phyloP scores from a whole-genome alignment of 1,140 invertebrate genomes.

The Neodiprion pinetum region DNA sequence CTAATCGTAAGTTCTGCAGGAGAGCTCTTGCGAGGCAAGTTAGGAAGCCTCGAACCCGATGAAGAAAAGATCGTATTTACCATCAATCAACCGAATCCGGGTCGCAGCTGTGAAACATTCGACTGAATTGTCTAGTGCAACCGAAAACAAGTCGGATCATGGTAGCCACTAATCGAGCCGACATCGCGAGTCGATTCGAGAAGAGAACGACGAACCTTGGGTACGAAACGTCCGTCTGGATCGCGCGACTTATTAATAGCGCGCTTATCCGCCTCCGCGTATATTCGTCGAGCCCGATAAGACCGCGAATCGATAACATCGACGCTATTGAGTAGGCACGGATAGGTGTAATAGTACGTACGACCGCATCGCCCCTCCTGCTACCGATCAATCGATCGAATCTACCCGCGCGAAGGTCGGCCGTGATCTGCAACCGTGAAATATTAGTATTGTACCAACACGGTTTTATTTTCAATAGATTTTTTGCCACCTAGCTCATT shows the following conservation, averaged over 20 bases:
- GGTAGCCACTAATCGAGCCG: neutral
- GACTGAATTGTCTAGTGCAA: neutral
- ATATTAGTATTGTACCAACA: conserved; percentile 41
- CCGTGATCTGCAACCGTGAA: conserved; percentile 43
- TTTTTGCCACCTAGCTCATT: conserved; percentile 20
- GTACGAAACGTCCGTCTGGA: neutral
- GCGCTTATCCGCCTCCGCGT: neutral
- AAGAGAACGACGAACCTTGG: neutral
- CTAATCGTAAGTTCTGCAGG: too few species aligned
- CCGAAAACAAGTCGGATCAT: neutral
- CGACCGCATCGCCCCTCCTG: neutral
- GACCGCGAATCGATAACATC: neutral
- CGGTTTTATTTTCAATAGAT: conserved; percentile 27
- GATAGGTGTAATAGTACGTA: neutral
- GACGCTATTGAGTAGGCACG: neutral
- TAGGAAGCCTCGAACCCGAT: too few species aligned
- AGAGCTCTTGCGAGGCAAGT: too few species aligned
- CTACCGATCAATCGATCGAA: conserved; percentile 19
- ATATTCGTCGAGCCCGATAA: neutral
- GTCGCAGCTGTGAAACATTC: neutral
- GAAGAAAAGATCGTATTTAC: too few species aligned
- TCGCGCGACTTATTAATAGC: neutral
- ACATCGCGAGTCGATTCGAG: neutral
- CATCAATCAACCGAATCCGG: neutral
- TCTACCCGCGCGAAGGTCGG: conserved; percentile 28